Conservation (phyloP, 2,797 vertebrate genomes). For the Silurus aristotelis region DNA sequence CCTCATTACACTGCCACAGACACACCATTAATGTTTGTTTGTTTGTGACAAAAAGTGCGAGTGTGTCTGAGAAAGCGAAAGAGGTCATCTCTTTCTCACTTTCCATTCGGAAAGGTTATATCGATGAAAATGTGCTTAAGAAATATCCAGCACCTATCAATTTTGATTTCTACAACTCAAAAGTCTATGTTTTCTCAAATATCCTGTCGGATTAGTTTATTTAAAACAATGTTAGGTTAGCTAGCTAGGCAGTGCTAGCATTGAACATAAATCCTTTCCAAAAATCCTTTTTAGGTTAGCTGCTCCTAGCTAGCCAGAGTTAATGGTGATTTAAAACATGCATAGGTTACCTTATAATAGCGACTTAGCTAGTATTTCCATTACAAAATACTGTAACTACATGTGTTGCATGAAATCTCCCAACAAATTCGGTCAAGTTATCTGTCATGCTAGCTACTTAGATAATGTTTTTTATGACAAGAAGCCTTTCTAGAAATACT, state of each 20-base stretch:
- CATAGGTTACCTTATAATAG: neutral
- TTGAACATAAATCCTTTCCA: neutral
- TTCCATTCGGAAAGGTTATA: neutral
- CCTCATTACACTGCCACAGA: slow-evolving; percentile 42
- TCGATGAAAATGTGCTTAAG: neutral
- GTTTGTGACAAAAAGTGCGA: neutral
- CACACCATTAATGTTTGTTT: neutral
- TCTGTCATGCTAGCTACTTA: too few species aligned
- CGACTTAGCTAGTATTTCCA: neutral
- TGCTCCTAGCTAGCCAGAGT: neutral
- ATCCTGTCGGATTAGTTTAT: neutral
- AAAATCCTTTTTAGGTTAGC: neutral
- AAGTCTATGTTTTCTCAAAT: neutral
- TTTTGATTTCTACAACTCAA: neutral
- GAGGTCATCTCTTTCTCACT: neutral
- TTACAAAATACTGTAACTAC: neutral
- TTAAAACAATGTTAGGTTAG: neutral
- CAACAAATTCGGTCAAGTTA: neutral
- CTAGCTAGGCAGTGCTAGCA: neutral
- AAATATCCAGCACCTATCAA: neutral
- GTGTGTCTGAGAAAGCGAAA: neutral
- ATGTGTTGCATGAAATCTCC: neutral
- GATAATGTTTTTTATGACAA: too few species aligned
- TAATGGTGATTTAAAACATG: neutral
- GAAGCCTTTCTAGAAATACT: neutral